Evolutionary conservation across 2,113 vertebrate species (phyloP).

Genomic region (Tetrax tetrax): DNA sequence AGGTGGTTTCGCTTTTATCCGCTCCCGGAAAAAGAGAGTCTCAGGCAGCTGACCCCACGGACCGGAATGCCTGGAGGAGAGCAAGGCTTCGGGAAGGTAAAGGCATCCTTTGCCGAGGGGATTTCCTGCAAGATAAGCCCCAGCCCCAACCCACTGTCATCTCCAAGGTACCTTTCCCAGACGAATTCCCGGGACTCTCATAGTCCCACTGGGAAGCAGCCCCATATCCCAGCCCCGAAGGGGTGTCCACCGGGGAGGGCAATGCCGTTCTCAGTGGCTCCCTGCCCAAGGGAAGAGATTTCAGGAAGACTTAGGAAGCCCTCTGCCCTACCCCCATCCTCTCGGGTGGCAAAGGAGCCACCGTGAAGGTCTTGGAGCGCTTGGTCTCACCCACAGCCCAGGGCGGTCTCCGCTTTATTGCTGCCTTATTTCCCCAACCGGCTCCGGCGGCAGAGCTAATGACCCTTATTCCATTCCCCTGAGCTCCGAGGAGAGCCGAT

Average conservation of each 20-base stretch:
- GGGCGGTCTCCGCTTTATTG: accelerated
- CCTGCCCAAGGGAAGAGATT: neutral
- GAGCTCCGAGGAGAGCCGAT: neutral
- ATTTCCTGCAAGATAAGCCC: accelerated
- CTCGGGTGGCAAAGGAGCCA: neutral
- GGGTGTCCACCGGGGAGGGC: accelerated
- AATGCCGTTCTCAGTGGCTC: neutral
- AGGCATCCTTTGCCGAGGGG: accelerated
- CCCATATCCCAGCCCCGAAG: neutral
- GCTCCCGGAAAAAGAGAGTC: accelerated
- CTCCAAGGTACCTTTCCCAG: neutral
- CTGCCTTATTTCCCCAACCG: neutral
- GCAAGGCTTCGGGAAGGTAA: conserved; percentile 28
- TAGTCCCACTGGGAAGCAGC: neutral
- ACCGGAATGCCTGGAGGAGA: accelerated
- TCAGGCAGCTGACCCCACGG: accelerated
- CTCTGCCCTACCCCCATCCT: neutral
- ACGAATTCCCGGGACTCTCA: neutral
- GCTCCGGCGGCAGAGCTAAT: neutral
- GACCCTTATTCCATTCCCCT: neutral
- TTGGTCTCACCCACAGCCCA: neutral
- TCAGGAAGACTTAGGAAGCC: neutral
- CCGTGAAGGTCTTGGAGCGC: accelerated
- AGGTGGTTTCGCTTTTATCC: neutral
- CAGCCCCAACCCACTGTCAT: neutral